Evolutionary conservation across 1,140 invertebrate genomes (phyloP).

Genomic region (Euura saliciscinereae): DNA sequence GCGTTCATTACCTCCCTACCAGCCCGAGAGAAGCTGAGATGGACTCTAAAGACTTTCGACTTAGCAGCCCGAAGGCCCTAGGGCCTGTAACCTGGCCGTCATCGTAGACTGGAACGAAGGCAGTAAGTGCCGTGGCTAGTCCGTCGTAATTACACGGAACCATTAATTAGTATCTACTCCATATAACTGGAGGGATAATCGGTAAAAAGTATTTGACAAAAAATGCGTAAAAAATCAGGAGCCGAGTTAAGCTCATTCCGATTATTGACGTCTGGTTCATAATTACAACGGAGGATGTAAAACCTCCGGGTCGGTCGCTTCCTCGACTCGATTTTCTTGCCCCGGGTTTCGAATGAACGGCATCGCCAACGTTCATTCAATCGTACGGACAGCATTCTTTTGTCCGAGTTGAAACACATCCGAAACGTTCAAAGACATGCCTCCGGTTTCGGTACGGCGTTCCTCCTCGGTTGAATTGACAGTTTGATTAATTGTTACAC

Average conservation of each 20-base stretch:
- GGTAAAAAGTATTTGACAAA: not conserved
- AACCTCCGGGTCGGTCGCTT: not conserved
- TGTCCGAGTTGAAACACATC: not conserved
- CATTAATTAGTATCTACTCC: not conserved
- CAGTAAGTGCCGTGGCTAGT: not conserved
- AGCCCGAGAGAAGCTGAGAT: not conserved
- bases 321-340: too few species aligned
- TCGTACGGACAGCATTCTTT: not conserved
- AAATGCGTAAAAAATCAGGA: too few species aligned
- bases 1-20: not conserved
- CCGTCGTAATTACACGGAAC: not conserved
- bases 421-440: slow-evolving; percentile 7
- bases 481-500: slow-evolving; percentile 6
- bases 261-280: too few species aligned
- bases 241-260: too few species aligned
- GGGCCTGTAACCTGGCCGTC: not conserved
- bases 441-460: not conserved
- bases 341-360: too few species aligned
- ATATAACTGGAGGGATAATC: not conserved
- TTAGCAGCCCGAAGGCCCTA: not conserved
- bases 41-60: not conserved
- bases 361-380: not conserved
- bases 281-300: too few species aligned
- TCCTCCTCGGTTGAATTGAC: not conserved
- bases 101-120: not conserved